phyloP scores from a whole-genome alignment of 2,888 invertebrate species.

The Heliconius ismenius region DNA sequence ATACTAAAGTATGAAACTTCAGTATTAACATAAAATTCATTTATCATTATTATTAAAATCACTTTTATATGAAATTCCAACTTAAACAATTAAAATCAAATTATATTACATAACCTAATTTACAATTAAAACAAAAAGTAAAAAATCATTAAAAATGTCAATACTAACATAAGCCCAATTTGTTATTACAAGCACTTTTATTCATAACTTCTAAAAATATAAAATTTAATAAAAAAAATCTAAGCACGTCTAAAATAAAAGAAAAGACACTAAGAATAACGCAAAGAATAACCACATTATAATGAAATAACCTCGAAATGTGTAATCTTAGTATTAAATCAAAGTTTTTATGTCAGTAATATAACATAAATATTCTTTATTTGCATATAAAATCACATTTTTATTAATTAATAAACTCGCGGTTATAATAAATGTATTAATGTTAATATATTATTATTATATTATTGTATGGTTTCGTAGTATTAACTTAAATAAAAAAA shows the following conservation, averaged over 20 bases:
- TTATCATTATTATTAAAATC: no score
- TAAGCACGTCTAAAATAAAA: slow-evolving; percentile 5
- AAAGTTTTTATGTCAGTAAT: background rate
- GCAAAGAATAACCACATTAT: background rate
- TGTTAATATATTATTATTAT: background rate
- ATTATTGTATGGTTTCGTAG: background rate
- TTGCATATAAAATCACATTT: background rate
- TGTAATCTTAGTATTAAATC: slow-evolving; percentile 3
- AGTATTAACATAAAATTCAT: no score
- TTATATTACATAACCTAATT: background rate
- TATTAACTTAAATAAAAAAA: background rate
- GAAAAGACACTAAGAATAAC: slow-evolving; percentile 4
- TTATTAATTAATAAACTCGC: background rate
- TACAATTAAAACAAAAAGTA: no score
- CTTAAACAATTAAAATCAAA: background rate
- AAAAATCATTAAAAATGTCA: no score
- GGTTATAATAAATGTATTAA: background rate
- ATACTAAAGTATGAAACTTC: no score
- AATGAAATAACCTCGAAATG: background rate
- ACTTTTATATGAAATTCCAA: no score
- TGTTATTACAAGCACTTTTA: no score
- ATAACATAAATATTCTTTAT: slow-evolving; percentile 1
- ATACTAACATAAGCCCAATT: no score
- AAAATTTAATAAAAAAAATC: background rate
- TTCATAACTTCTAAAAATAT: no score